Evolutionary conservation across 2,888 invertebrate genomes (phyloP).

Genomic region (Cantharis flavilabris): DNA sequence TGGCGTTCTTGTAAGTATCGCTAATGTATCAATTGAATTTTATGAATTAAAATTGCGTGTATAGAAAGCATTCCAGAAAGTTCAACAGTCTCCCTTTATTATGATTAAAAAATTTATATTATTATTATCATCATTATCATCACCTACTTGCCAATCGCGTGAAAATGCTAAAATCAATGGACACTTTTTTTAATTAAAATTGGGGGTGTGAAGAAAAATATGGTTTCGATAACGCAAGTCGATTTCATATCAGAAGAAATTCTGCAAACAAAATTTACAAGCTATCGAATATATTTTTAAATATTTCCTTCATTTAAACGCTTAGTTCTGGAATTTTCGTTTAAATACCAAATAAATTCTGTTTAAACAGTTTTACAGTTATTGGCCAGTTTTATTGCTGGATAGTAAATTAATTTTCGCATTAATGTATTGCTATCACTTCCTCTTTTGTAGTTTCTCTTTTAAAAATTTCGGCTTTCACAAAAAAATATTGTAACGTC

Average conservation of each 20-base stretch:
- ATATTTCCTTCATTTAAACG: too few relatives aligned
- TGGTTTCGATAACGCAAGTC: neutral
- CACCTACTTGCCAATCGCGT: neutral
- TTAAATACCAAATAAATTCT: too few relatives aligned
- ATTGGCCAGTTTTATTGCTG: too few relatives aligned
- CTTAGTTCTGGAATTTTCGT: too few relatives aligned
- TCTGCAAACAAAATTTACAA: too few relatives aligned
- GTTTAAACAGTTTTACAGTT: too few relatives aligned
- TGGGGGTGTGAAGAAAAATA: neutral
- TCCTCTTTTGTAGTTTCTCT: too few relatives aligned
- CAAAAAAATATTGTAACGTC: too few relatives aligned
- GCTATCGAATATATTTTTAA: too few relatives aligned
- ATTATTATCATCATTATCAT: neutral
- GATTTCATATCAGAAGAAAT: neutral
- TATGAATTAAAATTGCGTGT: neutral
- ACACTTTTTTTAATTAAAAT: neutral
- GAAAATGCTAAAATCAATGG: neutral
- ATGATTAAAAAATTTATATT: slow-evolving; percentile 2
- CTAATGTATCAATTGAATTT: neutral
- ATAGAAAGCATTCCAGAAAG: neutral
- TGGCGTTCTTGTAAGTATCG: neutral
- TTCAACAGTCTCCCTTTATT: neutral
- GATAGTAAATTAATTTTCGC: too few relatives aligned
- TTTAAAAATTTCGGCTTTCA: too few relatives aligned
- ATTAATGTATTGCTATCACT: too few relatives aligned